Evolutionary conservation across 2,113 vertebrate genomes (phyloP).

Genomic region (Sialia sialis): DNA sequence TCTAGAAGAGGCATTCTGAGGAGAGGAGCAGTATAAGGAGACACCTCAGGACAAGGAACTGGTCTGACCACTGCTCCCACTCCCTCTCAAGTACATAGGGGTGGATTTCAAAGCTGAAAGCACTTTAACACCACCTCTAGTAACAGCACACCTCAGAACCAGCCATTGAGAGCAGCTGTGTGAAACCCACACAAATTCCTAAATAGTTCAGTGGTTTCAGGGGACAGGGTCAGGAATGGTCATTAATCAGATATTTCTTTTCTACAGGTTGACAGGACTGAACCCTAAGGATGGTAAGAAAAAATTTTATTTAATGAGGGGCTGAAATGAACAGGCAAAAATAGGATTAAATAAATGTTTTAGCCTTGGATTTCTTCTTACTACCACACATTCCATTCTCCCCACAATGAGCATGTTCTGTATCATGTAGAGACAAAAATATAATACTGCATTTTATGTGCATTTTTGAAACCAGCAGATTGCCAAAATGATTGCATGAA

Average conservation of each 20-base stretch:
- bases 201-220: not conserved
- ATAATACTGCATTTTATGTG: not conserved
- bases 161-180: not conserved
- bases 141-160: not conserved
- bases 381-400: not conserved
- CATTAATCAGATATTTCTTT: not conserved
- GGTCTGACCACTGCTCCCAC: not conserved
- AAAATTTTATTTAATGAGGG: not conserved
- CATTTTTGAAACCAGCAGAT: not conserved
- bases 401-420: not conserved
- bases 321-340: not conserved
- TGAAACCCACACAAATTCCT: not conserved
- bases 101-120: not conserved
- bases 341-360: not conserved
- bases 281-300: constrained; percentile 63
- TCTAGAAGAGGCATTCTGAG: not conserved
- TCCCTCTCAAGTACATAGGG: not conserved
- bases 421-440: not conserved
- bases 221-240: not conserved
- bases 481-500: not conserved
- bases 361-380: not conserved
- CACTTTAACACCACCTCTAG: not conserved
- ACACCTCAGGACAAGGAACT: not conserved
- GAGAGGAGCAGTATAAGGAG: not conserved
- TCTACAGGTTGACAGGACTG: constrained; percentile 34